Base-by-base conservation (phyloP, 2,888 invertebrate genomes). In the Cremastobaeus sp. region DNA sequence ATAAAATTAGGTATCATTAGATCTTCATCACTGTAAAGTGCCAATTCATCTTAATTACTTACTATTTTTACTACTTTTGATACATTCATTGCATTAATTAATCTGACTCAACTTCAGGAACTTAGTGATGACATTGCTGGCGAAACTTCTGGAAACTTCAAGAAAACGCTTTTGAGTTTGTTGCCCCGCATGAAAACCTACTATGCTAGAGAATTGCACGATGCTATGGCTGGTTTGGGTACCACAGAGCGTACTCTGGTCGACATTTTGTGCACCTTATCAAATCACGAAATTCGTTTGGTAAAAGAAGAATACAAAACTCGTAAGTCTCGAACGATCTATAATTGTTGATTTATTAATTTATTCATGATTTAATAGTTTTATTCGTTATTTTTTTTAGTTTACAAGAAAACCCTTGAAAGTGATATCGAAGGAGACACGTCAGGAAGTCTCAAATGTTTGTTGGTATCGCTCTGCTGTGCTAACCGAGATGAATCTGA, bases 401-500 rank as follows among this genome's bases (percentile, higher is more conserved):
- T 95, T 85, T 96, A 92, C 83, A 92, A 93, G 54, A 92, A 90
- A 59, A 90, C 93, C 32, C 89, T 97, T 79, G 97, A 97, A 84
- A 91, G 93, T 52, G 96, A 96, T 85, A 88, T 97, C 17, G 91
- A 91, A 75, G 4, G 2, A 20, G 21, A 41, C n/a, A 18, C 25
- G 14, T 25, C 43, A 5, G 21, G 43, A 1, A 2, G 8, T 8
- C 25, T 43, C 14, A 1, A 25, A 25, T 12, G 18, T 43, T 12
- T 43, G 8, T 92, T 98, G 89, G 93, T 96, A 14, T 95, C 97
- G 17, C 87, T 96, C 11, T 93, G 93, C 82, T 92, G 93, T 85
- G 94, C 93, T 37, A 93, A 93, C 82, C 90, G 96, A 79, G 92
- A 95, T 85, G 97, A 98, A 88, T 92, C 92, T 77, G 92, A 92